These are phyloP conservation scores for Erpornis zantholeuca DNA, from an alignment of 2,113 vertebrate genomes.

Conservation along the genomic window DNA sequence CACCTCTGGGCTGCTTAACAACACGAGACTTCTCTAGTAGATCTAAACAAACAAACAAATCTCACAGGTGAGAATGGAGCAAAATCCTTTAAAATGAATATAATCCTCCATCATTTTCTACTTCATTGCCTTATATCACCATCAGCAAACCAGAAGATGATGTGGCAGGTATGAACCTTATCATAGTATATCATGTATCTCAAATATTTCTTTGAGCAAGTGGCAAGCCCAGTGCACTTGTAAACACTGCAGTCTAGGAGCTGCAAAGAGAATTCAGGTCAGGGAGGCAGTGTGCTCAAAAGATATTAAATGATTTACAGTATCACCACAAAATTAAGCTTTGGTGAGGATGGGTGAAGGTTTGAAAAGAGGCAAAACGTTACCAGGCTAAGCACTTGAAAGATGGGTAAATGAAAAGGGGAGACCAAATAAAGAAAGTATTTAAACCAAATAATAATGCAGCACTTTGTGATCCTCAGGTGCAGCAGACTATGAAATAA, in stretches of 20 bases:
- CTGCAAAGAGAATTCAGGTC: not conserved
- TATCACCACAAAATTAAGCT: not conserved
- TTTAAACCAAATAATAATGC: not conserved
- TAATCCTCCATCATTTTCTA: not conserved
- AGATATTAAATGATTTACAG: not conserved
- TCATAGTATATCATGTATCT: not conserved
- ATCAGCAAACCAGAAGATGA: not conserved
- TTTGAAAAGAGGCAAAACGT: not conserved
- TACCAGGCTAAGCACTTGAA: not conserved
- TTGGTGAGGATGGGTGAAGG: not conserved
- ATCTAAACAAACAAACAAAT: conserved; percentile 74
- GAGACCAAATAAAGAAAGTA: not conserved
- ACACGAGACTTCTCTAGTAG: conserved; percentile 95
- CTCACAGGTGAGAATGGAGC: not conserved
- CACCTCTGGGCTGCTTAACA: conserved; percentile 94
- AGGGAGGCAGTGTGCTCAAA: not conserved
- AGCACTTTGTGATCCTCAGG: not conserved
- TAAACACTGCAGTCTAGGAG: not conserved
- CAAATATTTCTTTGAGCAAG: not conserved
- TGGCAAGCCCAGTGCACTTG: not conserved
- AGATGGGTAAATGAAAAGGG: not conserved
- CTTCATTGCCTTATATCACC: not conserved
- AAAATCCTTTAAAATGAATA: not conserved
- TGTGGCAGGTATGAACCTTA: not conserved
- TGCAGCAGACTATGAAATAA: not conserved